A percentile compares a stretch with the other conserved stretches of the same genome.
Evolutionary conservation across 2,888 invertebrate species (phyloP).

Genomic region (Phengaris alcon): DNA sequence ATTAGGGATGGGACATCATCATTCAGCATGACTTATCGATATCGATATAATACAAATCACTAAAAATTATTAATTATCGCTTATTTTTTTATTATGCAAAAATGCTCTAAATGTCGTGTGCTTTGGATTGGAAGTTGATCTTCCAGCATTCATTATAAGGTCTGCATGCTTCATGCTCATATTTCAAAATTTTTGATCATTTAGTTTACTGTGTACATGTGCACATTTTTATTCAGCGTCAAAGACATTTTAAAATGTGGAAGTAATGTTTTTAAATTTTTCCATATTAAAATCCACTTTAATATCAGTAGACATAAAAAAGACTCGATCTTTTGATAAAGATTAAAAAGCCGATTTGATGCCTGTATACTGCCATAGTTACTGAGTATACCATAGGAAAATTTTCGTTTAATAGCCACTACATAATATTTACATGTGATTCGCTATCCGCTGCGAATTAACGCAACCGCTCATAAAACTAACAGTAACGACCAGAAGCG

Average conservation of each 20-base stretch:
- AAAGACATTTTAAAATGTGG: neutral
- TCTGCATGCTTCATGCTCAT: constrained; percentile 21
- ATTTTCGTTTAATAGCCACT: neutral
- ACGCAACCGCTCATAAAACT: constrained; percentile 3
- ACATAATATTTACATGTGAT: neutral
- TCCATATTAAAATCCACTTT: neutral
- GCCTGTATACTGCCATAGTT: no score
- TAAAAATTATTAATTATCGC: neutral
- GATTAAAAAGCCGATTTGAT: no score
- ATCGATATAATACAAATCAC: neutral
- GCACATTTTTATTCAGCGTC: neutral
- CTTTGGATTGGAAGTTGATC: neutral
- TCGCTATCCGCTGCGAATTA: neutral
- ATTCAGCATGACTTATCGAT: constrained; percentile 6
- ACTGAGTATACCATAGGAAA: no score
- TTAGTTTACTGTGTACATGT: neutral
- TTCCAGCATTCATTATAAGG: neutral
- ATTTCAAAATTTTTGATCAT: neutral
- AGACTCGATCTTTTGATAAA: no score
- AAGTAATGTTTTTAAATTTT: neutral
- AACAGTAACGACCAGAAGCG: neutral
- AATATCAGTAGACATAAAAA: neutral
- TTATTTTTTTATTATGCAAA: neutral
- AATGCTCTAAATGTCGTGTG: constrained; percentile 1
- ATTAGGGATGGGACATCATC: neutral